Conservation (phyloP, 2,113 vertebrate species). For the Amblyopsis rosae region DNA sequence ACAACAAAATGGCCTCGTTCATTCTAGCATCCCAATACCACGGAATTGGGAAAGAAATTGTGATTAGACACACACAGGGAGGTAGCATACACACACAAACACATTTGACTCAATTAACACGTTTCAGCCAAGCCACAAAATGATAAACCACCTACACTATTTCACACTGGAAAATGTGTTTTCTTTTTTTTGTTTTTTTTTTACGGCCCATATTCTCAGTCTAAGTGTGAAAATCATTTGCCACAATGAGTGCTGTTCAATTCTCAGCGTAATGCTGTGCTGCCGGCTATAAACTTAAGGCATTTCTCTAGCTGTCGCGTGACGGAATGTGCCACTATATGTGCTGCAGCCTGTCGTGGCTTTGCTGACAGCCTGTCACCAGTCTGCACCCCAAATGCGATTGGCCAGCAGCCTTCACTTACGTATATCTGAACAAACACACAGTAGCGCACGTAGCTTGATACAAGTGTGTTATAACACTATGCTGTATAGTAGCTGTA, state of each 20-base stretch:
- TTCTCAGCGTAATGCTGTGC: slow-evolving; percentile 23
- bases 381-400: slow-evolving; percentile 1
- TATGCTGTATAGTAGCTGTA: too few relatives aligned
- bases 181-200: slow-evolving; percentile 2
- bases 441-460: too few relatives aligned
- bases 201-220: slow-evolving; percentile 30
- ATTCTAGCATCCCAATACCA: slow-evolving; percentile 15
- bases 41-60: slow-evolving; percentile 18
- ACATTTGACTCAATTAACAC: slow-evolving; percentile 47
- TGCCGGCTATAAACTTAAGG: slow-evolving; percentile 30
- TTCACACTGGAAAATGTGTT: slow-evolving; percentile 47
- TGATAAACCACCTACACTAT: slow-evolving; percentile 38
- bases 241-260: slow-evolving; percentile 23
- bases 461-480: too few relatives aligned
- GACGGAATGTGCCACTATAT: slow-evolving; percentile 13
- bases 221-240: slow-evolving; percentile 28
- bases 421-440: background rate
- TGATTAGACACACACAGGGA: background rate
- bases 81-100: background rate
- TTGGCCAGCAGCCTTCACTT: background rate
- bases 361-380: slow-evolving; percentile 42
- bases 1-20: slow-evolving; percentile 26
- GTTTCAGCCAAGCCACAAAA: slow-evolving; percentile 29
- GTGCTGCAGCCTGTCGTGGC: slow-evolving; percentile 8
- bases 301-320: slow-evolving; percentile 6